Evolutionary conservation across 2,888 invertebrate genomes (phyloP).

Genomic region (Encarsia formosa): DNA sequence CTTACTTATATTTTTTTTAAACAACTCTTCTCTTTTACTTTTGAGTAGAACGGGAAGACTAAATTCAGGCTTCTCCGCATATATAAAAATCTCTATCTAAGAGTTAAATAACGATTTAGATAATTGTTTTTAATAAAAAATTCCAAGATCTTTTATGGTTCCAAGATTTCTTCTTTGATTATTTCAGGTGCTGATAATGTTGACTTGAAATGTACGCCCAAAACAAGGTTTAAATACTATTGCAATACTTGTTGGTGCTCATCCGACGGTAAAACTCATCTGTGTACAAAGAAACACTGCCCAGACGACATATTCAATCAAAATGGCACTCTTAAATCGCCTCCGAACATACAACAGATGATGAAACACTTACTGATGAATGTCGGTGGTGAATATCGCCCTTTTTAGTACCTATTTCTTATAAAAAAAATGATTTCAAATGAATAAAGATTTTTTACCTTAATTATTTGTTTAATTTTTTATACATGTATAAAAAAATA

Average conservation of each 20-base stretch:
- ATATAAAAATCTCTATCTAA: too few relatives aligned
- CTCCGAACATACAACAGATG: slow-evolving; percentile 8
- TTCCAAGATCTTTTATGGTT: neutral
- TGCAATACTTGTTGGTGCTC: slow-evolving; percentile 59
- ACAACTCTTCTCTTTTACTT: too few relatives aligned
- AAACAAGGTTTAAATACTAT: slow-evolving; percentile 42
- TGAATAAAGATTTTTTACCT: too few relatives aligned
- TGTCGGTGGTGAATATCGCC: too few relatives aligned
- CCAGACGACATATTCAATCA: slow-evolving; percentile 26
- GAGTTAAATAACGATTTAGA: neutral
- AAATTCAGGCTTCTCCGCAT: too few relatives aligned
- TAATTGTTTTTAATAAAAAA: neutral
- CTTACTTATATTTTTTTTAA: too few relatives aligned
- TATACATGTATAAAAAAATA: too few relatives aligned
- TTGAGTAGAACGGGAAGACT: too few relatives aligned
- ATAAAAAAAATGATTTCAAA: too few relatives aligned
- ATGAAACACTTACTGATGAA: too few relatives aligned
- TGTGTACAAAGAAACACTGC: slow-evolving; percentile 31
- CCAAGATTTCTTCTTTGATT: neutral
- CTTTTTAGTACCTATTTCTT: too few relatives aligned
- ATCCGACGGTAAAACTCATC: slow-evolving; percentile 36
- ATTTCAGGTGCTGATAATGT: neutral
- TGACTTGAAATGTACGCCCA: slow-evolving; percentile 23
- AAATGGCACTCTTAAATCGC: slow-evolving; percentile 25
- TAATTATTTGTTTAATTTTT: too few relatives aligned